Conservation (phyloP, 1,140 invertebrate genomes). For the Trichonephila clavata region DNA sequence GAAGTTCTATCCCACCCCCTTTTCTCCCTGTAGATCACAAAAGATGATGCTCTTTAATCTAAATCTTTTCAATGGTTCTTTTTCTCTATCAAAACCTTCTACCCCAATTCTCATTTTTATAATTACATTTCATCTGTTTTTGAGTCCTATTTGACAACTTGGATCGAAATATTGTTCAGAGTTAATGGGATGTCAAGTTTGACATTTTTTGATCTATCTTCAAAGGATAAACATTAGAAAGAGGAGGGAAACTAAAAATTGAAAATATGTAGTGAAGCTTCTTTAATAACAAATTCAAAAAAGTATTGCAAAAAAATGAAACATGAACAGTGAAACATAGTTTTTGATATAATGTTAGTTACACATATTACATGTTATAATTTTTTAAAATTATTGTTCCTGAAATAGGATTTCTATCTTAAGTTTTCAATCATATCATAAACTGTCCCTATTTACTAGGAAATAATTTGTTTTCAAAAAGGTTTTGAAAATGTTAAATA, state of each 20-base stretch:
- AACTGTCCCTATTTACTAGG: too few relatives aligned
- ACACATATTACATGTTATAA: too few relatives aligned
- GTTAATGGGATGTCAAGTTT: not conserved
- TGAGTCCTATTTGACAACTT: slow-evolving; percentile 32
- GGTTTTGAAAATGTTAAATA: too few relatives aligned
- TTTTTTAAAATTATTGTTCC: too few relatives aligned
- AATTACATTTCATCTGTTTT: slow-evolving; percentile 5
- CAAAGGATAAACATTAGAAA: not conserved
- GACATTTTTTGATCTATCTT: not conserved
- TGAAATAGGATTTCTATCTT: too few relatives aligned
- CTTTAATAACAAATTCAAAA: too few relatives aligned
- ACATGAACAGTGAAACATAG: too few relatives aligned
- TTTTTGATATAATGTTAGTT: too few relatives aligned
- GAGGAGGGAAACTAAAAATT: not conserved
- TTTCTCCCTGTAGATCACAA: not conserved
- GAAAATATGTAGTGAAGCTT: too few relatives aligned
- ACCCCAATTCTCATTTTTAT: not conserved
- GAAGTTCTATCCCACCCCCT: not conserved
- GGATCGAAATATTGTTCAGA: slow-evolving; percentile 2
- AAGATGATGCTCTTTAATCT: not conserved
- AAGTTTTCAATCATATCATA: too few relatives aligned
- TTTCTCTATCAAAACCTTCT: not conserved
- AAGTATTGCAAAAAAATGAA: too few relatives aligned
- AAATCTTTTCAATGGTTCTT: not conserved
- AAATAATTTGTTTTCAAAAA: too few relatives aligned